Base-by-base conservation (phyloP, 2,888 invertebrate genomes). In the Heliconius erato region DNA sequence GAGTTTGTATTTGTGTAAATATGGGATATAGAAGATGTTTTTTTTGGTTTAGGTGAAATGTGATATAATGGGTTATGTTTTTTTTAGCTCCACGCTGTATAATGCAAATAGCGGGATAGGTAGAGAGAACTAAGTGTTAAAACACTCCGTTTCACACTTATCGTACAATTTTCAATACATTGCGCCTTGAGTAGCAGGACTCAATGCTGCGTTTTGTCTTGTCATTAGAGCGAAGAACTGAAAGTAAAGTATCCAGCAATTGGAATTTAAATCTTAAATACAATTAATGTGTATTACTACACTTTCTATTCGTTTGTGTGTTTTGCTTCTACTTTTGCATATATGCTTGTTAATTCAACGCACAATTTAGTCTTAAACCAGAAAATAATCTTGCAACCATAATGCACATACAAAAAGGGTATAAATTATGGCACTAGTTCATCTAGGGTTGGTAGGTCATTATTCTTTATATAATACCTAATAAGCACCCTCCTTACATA, bases 1-100 rank as follows among this genome's bases (percentile, higher is more conserved):
- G 16, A 40, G 9, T n/a, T 78, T 78, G 32, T 77, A 26, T 77
- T 78, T 6, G 12, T 19, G 19, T 40, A 63, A 77, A 77, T 26
- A 63, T 16, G 19, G 44, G 2, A 67, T 9, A 44, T 7, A 14
- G 35, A 16, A 54, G 3, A 1, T 28, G 23, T 9, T 68, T 40
- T n/a, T 40, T 71, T 44, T 4, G 71, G 69, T 35, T 71, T 40
- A 71, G 19, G 0, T 40, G 23, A 12, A 71, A 35, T 14, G 1
- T 40, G 1, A 69, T 12, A 3, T 69, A 35, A 68, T 32, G 23
- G 5, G 12, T 44, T 44, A 44, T 12, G 44, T 12, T 3, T 32
- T 32, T 32, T 32, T 32, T 32, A 32, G 32, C 32, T 32, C 3
- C 32, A 44, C 44, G 12, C 44, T 44, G 44, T 44, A 44, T 44